phyloP scores from a whole-genome alignment of 2,888 invertebrate species.

The Drosophila glabriapex region DNA sequence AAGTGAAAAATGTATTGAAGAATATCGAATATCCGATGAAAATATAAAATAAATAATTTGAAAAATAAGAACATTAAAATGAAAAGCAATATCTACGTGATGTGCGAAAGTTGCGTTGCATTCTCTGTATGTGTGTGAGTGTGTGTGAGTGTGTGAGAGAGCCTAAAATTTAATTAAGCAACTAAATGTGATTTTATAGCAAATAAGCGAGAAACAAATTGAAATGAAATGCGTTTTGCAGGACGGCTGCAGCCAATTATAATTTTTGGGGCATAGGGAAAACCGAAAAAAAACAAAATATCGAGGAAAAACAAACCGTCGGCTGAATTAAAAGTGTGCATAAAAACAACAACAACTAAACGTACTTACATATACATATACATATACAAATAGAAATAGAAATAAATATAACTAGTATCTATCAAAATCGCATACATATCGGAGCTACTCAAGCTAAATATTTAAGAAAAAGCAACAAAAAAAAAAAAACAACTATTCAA shows the following conservation, averaged over 20 bases:
- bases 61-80: slow-evolving; percentile 24
- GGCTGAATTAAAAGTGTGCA: slow-evolving; percentile 82
- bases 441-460: slow-evolving; percentile 23
- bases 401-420: slow-evolving; percentile 11
- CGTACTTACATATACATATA: slow-evolving; percentile 32
- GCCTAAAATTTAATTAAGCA: slow-evolving; percentile 81
- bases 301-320: slow-evolving; percentile 32
- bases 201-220: slow-evolving; percentile 71
- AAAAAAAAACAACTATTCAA: slow-evolving; percentile 34
- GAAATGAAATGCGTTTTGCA: slow-evolving; percentile 56
- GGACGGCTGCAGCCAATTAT: slow-evolving; percentile 10
- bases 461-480: slow-evolving; percentile 3
- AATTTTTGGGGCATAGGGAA: slow-evolving; percentile 30
- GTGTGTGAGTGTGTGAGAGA: slow-evolving; percentile 25
- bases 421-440: slow-evolving; percentile 29
- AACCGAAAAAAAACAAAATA: slow-evolving; percentile 6
- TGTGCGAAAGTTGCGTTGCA: slow-evolving; percentile 57
- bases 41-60: slow-evolving; percentile 5
- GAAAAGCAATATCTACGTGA: slow-evolving; percentile 76
- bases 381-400: not conserved
- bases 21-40: slow-evolving; percentile 18
- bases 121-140: slow-evolving; percentile 29
- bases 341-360: slow-evolving; percentile 36
- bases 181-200: slow-evolving; percentile 85
- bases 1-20: slow-evolving; percentile 61